These are phyloP conservation scores for Cyclophora punctaria DNA, from an alignment of 2,888 invertebrate genomes.

Conservation along the genomic window DNA sequence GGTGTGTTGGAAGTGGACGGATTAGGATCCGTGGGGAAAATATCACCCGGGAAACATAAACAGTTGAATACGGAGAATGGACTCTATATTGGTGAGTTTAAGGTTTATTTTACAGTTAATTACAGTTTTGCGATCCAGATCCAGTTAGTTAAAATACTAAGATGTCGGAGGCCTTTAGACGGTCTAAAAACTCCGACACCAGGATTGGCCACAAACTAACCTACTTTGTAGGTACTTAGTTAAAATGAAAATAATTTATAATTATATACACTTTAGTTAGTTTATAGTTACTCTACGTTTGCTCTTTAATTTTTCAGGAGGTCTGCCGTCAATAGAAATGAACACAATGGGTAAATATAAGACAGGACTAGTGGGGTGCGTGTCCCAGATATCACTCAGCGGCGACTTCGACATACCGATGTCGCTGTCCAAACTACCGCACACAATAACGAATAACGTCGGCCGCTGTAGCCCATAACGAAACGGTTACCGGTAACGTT, in stretches of 20 bases:
- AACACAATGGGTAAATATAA: constrained; percentile 82
- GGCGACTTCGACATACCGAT: constrained; percentile 86
- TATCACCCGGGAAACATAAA: constrained; percentile 88
- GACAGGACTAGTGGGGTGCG: constrained; percentile 86
- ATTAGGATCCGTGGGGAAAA: constrained; percentile 84
- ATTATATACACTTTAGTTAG: too few relatives aligned
- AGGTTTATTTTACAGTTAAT: neutral
- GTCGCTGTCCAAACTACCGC: constrained; percentile 78
- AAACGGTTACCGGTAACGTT: neutral
- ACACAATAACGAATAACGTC: constrained; percentile 74
- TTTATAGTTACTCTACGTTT: too few relatives aligned
- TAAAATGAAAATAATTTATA: too few relatives aligned
- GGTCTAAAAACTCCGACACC: too few relatives aligned
- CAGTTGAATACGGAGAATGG: constrained; percentile 91
- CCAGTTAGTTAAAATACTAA: too few relatives aligned
- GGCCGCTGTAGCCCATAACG: constrained; percentile 61
- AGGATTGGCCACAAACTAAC: neutral
- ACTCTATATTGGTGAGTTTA: constrained; percentile 85
- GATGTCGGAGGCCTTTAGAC: too few relatives aligned
- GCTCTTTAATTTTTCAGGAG: constrained; percentile 83
- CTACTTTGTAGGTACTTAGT: constrained; percentile 16
- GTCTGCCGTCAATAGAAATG: constrained; percentile 83
- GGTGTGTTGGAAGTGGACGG: constrained; percentile 93
- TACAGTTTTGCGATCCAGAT: too few relatives aligned
- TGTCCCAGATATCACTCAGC: constrained; percentile 87